A percentile compares a stretch with the other conserved stretches of the same genome.
phyloP scores from a whole-genome alignment of 1,140 invertebrate genomes.

The Drosophila micromelanica region DNA sequence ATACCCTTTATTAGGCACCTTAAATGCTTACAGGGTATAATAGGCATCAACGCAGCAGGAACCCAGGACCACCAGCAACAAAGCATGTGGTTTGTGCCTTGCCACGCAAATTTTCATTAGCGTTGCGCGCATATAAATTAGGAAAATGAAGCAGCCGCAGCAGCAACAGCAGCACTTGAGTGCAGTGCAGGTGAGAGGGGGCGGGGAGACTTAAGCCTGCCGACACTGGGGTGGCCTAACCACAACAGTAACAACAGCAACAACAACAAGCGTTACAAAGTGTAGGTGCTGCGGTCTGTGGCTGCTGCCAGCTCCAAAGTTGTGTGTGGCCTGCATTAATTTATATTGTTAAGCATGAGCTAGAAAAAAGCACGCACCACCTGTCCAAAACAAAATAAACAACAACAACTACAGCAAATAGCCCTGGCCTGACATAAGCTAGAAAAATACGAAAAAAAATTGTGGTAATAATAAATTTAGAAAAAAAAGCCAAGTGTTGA shows the following conservation, averaged over 20 bases:
- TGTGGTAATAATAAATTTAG: too few species aligned
- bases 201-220: conserved; percentile 19
- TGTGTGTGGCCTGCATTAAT: conserved; percentile 67
- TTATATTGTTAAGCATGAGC: conserved; percentile 79
- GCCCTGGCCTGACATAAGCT: conserved; percentile 47
- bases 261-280: conserved; percentile 28
- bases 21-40: too few species aligned
- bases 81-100: conserved; percentile 64
- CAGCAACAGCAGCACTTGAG: conserved; percentile 58
- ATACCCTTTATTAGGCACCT: too few species aligned
- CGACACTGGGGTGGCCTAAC: conserved; percentile 40
- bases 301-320: conserved; percentile 50
- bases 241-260: conserved; percentile 52
- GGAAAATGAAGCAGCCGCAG: conserved; percentile 76
- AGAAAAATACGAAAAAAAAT: conserved; percentile 20
- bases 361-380: conserved; percentile 77
- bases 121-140: conserved; percentile 78
- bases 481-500: conserved; percentile 11
- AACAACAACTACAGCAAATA: conserved; percentile 31
- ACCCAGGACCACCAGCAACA: conserved; percentile 36
- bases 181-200: conserved; percentile 25
- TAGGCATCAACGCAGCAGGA: conserved; percentile 4
- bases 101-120: conserved; percentile 81
- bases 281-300: conserved; percentile 67
- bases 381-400: conserved; percentile 59